phyloP scores from a whole-genome alignment of 2,113 vertebrate species.

The Lophura nycthemera region DNA sequence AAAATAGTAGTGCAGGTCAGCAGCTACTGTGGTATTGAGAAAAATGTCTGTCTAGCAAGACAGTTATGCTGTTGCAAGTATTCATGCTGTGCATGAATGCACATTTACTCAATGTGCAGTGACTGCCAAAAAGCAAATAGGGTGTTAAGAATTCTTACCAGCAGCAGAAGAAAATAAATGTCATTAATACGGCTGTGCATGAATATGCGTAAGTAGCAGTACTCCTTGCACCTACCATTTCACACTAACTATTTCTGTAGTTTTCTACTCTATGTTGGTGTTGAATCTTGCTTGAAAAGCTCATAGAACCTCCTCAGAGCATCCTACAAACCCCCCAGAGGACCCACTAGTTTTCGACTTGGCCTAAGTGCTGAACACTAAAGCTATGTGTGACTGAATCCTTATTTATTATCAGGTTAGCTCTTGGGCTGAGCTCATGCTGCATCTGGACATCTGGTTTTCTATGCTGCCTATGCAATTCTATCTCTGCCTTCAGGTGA shows the following conservation, averaged over 20 bases:
- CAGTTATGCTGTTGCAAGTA: neutral
- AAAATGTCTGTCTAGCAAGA: neutral
- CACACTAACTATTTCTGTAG: neutral
- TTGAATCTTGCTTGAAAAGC: neutral
- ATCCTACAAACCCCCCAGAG: neutral
- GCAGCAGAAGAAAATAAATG: neutral
- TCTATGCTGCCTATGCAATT: neutral
- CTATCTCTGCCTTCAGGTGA: accelerated
- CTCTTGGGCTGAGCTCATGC: too few relatives aligned
- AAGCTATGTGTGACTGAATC: accelerated
- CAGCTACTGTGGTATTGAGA: accelerated
- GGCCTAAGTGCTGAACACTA: too few relatives aligned
- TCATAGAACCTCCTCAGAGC: neutral
- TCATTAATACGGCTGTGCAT: neutral
- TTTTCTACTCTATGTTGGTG: neutral
- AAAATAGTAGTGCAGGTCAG: neutral
- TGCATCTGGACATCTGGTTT: too few relatives aligned
- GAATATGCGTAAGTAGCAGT: neutral
- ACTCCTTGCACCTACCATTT: neutral
- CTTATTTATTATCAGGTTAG: accelerated
- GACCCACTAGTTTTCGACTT: neutral
- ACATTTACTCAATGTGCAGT: neutral
- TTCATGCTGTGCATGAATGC: neutral
- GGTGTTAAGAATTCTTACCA: neutral
- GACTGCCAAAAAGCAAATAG: neutral